Percentiles rank a stretch among this genome's conserved stretches.
phyloP scores from a whole-genome alignment of 2,888 invertebrate species.

The Busseola fusca region DNA sequence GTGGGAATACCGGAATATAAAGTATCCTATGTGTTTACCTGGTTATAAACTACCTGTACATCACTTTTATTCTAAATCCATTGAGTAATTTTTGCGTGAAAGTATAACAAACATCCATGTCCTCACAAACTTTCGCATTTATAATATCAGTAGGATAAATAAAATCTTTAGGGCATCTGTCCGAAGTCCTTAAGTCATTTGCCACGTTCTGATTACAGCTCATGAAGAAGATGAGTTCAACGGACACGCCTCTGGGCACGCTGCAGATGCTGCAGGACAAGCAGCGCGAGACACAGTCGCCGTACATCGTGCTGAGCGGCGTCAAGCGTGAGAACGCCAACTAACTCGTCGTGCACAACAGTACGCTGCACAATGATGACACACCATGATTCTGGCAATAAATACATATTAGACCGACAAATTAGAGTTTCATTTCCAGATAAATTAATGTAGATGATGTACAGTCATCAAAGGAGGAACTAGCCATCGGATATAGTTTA shows the following conservation, averaged over 20 bases:
- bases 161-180: too few relatives aligned
- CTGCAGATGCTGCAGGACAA: constrained; percentile 98
- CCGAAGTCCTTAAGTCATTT: not conserved
- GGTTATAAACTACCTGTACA: too few relatives aligned
- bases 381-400: constrained; percentile 26
- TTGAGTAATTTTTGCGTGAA: too few relatives aligned
- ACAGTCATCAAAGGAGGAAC: too few relatives aligned
- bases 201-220: constrained; percentile 86
- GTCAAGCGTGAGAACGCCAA: constrained; percentile 89
- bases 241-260: constrained; percentile 98
- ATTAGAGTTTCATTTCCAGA: constrained; percentile 30
- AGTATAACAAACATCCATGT: too few relatives aligned
- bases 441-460: not conserved
- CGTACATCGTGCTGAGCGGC: constrained; percentile 97
- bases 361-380: not conserved
- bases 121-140: too few relatives aligned
- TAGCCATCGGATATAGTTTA: too few relatives aligned
- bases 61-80: too few relatives aligned
- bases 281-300: constrained; percentile 97
- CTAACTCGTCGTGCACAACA: constrained; percentile 47
- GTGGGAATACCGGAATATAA: too few relatives aligned
- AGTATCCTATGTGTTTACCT: too few relatives aligned
- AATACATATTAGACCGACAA: constrained; percentile 38
- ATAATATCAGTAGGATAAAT: too few relatives aligned
- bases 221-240: constrained; percentile 99